phyloP scores from a whole-genome alignment of 2,113 vertebrate genomes.

The Emberiza fucata region DNA sequence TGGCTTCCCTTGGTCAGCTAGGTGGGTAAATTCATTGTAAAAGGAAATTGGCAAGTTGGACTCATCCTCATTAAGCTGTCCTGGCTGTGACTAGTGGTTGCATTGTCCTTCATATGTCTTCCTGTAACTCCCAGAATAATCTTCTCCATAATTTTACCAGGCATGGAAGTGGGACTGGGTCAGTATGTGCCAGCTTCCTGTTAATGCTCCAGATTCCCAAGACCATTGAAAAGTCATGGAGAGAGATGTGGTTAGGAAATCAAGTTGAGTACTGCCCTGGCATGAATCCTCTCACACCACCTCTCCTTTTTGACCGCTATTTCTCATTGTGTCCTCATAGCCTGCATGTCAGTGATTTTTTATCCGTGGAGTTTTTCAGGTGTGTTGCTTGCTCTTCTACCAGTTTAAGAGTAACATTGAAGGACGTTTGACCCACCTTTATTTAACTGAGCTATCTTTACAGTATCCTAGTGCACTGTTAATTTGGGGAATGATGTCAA shows the following conservation, averaged over 20 bases:
- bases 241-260: neutral
- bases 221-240: neutral
- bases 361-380: neutral
- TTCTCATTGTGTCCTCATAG: neutral
- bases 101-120: neutral
- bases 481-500: neutral
- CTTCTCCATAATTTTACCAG: neutral
- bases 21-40: rapidly evolving
- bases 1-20: neutral
- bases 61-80: neutral
- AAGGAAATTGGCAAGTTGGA: neutral
- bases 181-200: neutral
- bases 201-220: neutral
- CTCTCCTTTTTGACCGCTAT: neutral
- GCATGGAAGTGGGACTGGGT: neutral
- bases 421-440: neutral
- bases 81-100: neutral
- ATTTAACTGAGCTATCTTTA: neutral
- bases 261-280: neutral
- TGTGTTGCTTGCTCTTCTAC: neutral
- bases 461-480: neutral
- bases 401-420: neutral
- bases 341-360: neutral
- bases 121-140: neutral
- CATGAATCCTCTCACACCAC: neutral